These are phyloP conservation scores for Myzus persicae DNA, from an alignment of 1,140 invertebrate genomes.

Conservation along the genomic window DNA sequence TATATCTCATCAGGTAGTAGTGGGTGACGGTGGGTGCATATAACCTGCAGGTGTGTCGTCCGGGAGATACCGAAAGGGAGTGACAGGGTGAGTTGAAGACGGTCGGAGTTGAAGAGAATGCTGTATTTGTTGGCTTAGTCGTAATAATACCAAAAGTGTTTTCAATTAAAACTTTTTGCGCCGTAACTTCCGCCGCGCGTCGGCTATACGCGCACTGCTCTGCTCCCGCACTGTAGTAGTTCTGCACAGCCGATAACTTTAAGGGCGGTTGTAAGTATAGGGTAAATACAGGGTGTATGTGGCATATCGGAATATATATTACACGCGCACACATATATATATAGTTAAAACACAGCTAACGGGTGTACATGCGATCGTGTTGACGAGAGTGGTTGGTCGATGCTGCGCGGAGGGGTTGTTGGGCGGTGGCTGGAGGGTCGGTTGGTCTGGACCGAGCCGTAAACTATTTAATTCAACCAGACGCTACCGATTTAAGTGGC, in stretches of 20 bases:
- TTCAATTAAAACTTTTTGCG: slow-evolving; percentile 52
- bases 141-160: slow-evolving; percentile 32
- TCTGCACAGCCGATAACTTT: background rate
- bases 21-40: no score
- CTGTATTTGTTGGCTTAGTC: background rate
- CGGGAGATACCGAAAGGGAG: background rate
- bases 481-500: slow-evolving; percentile 31
- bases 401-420: background rate
- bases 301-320: background rate
- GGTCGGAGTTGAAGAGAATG: background rate
- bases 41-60: background rate
- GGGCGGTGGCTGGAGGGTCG: background rate
- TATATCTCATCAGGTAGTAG: background rate
- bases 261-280: background rate
- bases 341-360: background rate
- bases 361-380: background rate
- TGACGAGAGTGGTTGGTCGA: background rate
- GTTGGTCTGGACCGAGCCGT: background rate
- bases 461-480: slow-evolving; percentile 20
- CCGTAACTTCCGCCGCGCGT: background rate
- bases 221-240: background rate
- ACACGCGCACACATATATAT: background rate
- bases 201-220: background rate
- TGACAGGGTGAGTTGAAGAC: background rate
- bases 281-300: background rate